Base-by-base conservation (phyloP, 2,888 invertebrate genomes). In the Calliphora vomitoria region DNA sequence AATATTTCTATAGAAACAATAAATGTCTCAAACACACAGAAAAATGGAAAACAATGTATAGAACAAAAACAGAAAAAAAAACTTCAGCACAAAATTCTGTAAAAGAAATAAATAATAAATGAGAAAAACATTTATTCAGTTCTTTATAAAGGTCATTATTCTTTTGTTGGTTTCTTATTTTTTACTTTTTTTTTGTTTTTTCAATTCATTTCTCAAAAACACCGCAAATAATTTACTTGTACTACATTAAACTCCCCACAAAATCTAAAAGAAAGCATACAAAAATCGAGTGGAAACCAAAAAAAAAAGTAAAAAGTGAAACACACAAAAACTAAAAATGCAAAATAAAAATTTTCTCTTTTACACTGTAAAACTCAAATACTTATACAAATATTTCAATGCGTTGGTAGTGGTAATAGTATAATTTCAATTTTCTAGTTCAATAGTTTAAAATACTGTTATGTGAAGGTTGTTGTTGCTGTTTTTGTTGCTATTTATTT, bases 381-480 rank as follows among this genome's bases (percentile, higher is more conserved):
- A 35, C n/a, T 20, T n/a, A 41, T 13, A 41, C 18, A 66, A 20
- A 66, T 8, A 66, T 41, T 18, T 11, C 58, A 58, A 58, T 58
- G 13, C 58, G 25, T 58, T 58, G 25, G 58, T 58, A 18, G 25
- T 58, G 25, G 25, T 58, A 13, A 58, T 41, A 15, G n/a, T 78
- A 64, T 41, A 62, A 81, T 80, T 84, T 76, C 44, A 76, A 87
- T 87, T 87, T 87, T 87, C 80, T 87, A 87, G 83, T 87, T 87
- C 83, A 86, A 86, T 86, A 87, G 84, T 87, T 87, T 76, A 84
- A 84, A 76, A 81, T 60, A 44, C 44, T 81, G 55, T 72, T 66
- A 62, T 68, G 69, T 69, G 85, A 72, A 74, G 53, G 55, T 53
- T 85, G n/a, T 74, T 69, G 18, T 83, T 78, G n/a, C 47, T 62